These are phyloP conservation scores for Aplidium turbinatum DNA, from an alignment of 23 tunicate species.

Conservation along the genomic window DNA sequence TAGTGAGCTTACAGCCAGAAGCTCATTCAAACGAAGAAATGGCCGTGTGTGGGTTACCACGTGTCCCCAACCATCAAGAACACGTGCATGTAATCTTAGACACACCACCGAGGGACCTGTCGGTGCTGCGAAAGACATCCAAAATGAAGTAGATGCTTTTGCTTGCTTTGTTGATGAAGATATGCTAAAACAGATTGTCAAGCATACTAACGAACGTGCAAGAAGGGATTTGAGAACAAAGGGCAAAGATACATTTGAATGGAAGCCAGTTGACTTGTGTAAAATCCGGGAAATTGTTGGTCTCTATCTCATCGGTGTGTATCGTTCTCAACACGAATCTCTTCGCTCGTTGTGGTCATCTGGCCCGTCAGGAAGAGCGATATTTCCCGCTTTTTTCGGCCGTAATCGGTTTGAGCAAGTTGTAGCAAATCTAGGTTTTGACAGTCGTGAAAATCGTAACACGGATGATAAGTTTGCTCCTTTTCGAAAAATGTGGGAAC, in stretches of 20 bases:
- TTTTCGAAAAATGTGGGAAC: conserved; percentile 32
- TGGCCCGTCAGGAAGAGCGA: conserved; percentile 28
- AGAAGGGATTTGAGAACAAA: conserved; percentile 20
- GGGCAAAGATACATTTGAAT: conserved; percentile 32
- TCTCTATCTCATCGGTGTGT: conserved; percentile 36
- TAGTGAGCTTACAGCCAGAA: not conserved
- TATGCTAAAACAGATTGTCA: conserved; percentile 28
- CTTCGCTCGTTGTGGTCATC: conserved; percentile 45
- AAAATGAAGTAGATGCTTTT: conserved; percentile 37
- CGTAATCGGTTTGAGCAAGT: conserved; percentile 31
- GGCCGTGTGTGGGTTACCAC: conserved; percentile 22
- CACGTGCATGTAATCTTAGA: conserved; percentile 24
- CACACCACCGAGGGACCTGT: conserved; percentile 32
- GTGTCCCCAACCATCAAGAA: conserved; percentile 42
- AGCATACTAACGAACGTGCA: conserved; percentile 24
- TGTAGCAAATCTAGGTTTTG: conserved; percentile 32
- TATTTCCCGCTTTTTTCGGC: conserved; percentile 38
- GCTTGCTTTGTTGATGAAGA: conserved; percentile 25
- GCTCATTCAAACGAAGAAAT: conserved; percentile 28
- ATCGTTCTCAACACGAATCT: conserved; percentile 37
- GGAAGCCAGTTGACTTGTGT: conserved; percentile 30
- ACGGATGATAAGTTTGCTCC: conserved; percentile 26
- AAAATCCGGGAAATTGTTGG: conserved; percentile 21
- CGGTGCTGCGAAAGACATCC: conserved; percentile 27
- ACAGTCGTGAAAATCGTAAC: conserved; percentile 30